A percentile compares a stretch with the other conserved stretches of the same genome.
phyloP scores from a whole-genome alignment of 2,113 vertebrate genomes.

The Calonectris borealis region DNA sequence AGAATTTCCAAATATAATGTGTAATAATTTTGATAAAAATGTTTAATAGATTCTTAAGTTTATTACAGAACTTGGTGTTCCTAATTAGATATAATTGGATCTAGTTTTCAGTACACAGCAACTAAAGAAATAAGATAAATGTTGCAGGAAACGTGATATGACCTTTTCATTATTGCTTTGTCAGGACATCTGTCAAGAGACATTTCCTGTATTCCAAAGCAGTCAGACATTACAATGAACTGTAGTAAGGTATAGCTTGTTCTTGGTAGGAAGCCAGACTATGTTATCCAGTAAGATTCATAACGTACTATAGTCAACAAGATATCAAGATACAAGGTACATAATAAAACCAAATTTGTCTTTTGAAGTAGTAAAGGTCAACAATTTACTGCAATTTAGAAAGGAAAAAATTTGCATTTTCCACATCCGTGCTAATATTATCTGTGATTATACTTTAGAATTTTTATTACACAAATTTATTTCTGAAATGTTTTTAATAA shows the following conservation, averaged over 20 bases:
- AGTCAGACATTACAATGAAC: background rate
- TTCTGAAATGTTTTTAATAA: background rate
- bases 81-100: conserved; percentile 56
- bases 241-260: background rate
- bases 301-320: background rate
- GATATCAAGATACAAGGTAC: background rate
- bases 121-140: conserved; percentile 54
- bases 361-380: background rate
- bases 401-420: background rate
- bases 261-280: background rate
- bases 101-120: conserved; percentile 33
- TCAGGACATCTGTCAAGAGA: conserved; percentile 54
- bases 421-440: background rate
- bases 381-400: background rate
- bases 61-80: conserved; percentile 7
- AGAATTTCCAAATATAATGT: conserved; percentile 8
- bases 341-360: background rate
- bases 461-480: background rate
- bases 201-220: conserved; percentile 2
- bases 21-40: background rate
- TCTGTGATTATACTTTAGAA: background rate
- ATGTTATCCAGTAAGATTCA: background rate
- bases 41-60: background rate
- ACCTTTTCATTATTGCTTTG: conserved; percentile 67
- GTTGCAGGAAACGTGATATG: conserved; percentile 16